These are phyloP conservation scores for Gymnobelideus leadbeateri DNA, from an alignment of 2,113 vertebrate genomes.

Conservation along the genomic window DNA sequence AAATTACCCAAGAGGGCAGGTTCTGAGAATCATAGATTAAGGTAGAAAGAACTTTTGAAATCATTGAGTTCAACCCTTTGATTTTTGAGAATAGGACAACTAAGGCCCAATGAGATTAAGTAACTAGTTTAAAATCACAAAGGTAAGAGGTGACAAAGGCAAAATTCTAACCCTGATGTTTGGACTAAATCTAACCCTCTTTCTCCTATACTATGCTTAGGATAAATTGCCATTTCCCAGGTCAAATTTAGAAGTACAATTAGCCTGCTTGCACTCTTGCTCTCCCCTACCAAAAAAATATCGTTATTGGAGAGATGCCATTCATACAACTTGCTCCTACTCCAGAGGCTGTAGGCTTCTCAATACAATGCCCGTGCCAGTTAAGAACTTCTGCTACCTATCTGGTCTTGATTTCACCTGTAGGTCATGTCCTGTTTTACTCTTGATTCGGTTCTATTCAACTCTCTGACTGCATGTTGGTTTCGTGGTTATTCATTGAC, in stretches of 20 bases:
- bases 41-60: not conserved
- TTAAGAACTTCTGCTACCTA: not conserved
- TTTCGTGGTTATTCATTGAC: too few relatives aligned
- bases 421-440: not conserved
- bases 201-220: not conserved
- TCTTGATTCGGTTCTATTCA: not conserved
- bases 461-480: not conserved
- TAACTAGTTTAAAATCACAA: not conserved
- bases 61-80: not conserved
- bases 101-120: not conserved
- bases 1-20: not conserved
- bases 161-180: not conserved
- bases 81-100: not conserved
- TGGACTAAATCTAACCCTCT: not conserved
- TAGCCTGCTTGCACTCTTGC: not conserved
- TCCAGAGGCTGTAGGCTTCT: not conserved
- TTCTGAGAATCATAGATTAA: not conserved
- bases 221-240: not conserved
- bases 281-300: not conserved
- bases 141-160: not conserved
- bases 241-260: not conserved
- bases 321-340: not conserved
- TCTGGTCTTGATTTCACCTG: not conserved
- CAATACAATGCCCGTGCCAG: not conserved
- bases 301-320: not conserved